phyloP scores from a whole-genome alignment of 1,140 invertebrate genomes.

The Drosophila yakuba region DNA sequence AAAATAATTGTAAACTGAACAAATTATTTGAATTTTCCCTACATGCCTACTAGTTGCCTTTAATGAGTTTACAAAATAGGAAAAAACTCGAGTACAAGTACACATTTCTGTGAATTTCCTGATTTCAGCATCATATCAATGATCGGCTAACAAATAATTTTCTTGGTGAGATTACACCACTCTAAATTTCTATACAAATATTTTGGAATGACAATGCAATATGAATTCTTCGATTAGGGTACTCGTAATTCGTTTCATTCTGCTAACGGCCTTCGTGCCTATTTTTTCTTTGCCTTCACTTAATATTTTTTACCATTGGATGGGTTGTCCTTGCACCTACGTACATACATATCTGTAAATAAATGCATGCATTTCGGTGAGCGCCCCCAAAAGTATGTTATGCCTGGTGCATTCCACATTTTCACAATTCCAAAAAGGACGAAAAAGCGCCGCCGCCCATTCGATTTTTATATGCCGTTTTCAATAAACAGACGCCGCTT shows the following conservation, averaged over 20 bases:
- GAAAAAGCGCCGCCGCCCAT: constrained; percentile 20
- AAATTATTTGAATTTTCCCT: constrained; percentile 9
- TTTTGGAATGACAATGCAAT: too few species aligned
- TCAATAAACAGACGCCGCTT: constrained; percentile 68
- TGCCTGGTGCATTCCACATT: constrained; percentile 24
- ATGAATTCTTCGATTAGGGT: not conserved
- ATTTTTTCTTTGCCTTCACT: not conserved
- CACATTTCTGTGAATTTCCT: too few species aligned
- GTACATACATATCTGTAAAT: constrained; percentile 23
- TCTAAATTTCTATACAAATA: too few species aligned
- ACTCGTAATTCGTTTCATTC: not conserved
- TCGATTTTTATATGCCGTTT: constrained; percentile 68
- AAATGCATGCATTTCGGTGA: constrained; percentile 34
- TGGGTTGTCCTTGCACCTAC: constrained; percentile 14
- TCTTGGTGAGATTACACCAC: too few species aligned
- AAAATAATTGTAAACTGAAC: not conserved
- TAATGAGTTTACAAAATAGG: too few species aligned
- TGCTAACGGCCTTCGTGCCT: too few species aligned
- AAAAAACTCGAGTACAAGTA: too few species aligned
- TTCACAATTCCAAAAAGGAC: constrained; percentile 4
- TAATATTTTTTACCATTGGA: constrained; percentile 14
- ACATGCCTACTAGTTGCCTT: too few species aligned
- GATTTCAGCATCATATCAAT: too few species aligned
- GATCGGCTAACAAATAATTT: too few species aligned
- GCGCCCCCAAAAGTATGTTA: constrained; percentile 43